These are phyloP conservation scores for Lutraria rhynchaena DNA, from an alignment of 1,140 invertebrate species.

Conservation along the genomic window DNA sequence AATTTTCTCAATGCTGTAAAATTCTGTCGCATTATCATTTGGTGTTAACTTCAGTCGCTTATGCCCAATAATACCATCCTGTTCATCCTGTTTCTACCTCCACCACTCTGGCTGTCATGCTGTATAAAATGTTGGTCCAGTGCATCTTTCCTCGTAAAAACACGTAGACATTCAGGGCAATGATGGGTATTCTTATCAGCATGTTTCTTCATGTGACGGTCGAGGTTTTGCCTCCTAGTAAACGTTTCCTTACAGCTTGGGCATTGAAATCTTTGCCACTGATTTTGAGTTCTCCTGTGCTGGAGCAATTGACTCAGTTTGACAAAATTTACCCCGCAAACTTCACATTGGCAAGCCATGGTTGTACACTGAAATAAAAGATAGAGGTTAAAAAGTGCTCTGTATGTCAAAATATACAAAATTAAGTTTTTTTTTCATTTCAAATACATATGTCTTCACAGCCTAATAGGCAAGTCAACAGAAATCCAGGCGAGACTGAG, in stretches of 20 bases:
- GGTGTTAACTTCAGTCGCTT: slow-evolving; percentile 3
- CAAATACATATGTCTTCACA: too few relatives aligned
- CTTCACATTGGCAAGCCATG: too few relatives aligned
- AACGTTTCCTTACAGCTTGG: background rate
- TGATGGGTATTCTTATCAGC: background rate
- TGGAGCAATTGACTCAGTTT: background rate
- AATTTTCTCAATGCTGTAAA: slow-evolving; percentile 26
- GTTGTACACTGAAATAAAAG: too few relatives aligned
- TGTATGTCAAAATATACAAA: too few relatives aligned
- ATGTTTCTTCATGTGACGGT: slow-evolving; percentile 16
- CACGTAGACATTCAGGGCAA: slow-evolving; percentile 10
- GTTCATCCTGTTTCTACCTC: background rate
- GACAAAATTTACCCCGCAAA: background rate
- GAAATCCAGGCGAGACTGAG: too few relatives aligned
- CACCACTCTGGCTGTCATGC: background rate
- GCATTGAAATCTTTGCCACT: background rate
- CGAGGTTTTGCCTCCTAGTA: background rate
- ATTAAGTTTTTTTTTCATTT: too few relatives aligned
- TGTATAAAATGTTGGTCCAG: background rate
- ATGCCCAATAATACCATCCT: background rate
- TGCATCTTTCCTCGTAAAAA: slow-evolving; percentile 6
- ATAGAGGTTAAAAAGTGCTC: too few relatives aligned
- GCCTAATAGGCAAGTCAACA: too few relatives aligned
- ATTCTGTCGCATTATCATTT: slow-evolving; percentile 7
- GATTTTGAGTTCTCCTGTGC: slow-evolving; percentile 12